Conservation (phyloP, 2,888 invertebrate species). For the Drosophila tanythrix region DNA sequence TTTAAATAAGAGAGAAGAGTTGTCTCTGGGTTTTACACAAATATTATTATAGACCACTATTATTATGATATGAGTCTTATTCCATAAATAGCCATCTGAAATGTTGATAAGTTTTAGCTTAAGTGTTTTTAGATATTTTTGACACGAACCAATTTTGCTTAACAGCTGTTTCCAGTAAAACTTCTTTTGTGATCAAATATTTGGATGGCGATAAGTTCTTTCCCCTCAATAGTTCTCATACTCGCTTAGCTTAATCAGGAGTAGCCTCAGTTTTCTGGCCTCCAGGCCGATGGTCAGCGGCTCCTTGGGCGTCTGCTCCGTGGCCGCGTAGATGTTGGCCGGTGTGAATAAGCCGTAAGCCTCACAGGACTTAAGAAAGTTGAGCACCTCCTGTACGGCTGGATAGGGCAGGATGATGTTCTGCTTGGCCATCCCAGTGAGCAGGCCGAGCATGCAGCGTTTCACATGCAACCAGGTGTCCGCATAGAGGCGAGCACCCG, state of each 20-base stretch:
- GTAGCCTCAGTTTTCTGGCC: conserved; percentile 82
- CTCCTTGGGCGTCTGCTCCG: conserved; percentile 81
- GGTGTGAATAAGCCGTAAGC: conserved; percentile 84
- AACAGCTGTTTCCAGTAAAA: neutral
- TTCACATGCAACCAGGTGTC: conserved; percentile 99
- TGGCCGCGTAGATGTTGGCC: conserved; percentile 80
- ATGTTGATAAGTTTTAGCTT: neutral
- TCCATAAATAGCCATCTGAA: neutral
- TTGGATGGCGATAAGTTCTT: neutral
- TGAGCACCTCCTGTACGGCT: conserved; percentile 92
- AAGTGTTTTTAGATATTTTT: neutral
- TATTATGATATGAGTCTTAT: neutral
- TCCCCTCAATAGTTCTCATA: conserved; percentile 75
- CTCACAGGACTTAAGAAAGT: conserved; percentile 94
- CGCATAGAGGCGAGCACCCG: conserved; percentile 92
- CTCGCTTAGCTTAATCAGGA: conserved; percentile 83
- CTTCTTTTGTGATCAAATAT: neutral
- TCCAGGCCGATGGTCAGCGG: conserved; percentile 84
- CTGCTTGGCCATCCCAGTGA: conserved; percentile 94
- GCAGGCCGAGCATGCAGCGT: conserved; percentile 94
- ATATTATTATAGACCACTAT: neutral
- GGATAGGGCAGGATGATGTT: conserved; percentile 92
- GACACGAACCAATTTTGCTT: neutral
- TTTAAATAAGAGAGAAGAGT: neutral
- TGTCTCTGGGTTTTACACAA: neutral